Conservation (phyloP, 1,140 invertebrate species). For the Diploscapter pachys region DNA sequence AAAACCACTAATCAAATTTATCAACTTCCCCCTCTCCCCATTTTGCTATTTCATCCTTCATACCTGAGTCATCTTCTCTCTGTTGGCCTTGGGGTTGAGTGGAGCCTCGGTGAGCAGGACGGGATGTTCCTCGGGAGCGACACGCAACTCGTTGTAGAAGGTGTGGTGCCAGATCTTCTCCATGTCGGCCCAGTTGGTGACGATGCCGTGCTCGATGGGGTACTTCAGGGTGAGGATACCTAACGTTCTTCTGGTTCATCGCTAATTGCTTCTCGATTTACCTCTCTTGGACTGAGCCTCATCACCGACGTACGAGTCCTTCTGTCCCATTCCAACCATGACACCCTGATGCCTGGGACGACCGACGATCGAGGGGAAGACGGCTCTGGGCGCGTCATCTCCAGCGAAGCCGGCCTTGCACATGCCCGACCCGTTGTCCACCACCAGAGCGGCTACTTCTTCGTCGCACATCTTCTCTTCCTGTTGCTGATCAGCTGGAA, state of each 20-base stretch:
- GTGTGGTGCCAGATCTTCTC: slow-evolving; percentile 64
- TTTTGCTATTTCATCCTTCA: neutral
- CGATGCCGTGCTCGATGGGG: slow-evolving; percentile 65
- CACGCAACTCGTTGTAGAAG: slow-evolving; percentile 66
- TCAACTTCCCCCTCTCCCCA: neutral
- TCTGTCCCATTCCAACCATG: slow-evolving; percentile 62
- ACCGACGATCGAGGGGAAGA: slow-evolving; percentile 69
- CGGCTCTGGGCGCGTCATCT: slow-evolving; percentile 80
- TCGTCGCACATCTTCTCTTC: slow-evolving; percentile 46
- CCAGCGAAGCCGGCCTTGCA: slow-evolving; percentile 86
- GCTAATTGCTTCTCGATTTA: no score
- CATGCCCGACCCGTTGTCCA: slow-evolving; percentile 84
- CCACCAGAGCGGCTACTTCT: slow-evolving; percentile 69
- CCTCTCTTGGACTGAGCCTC: slow-evolving; percentile 60
- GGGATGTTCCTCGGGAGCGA: slow-evolving; percentile 64
- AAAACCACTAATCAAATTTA: neutral
- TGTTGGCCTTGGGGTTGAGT: slow-evolving; percentile 62
- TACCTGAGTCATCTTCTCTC: slow-evolving; percentile 58
- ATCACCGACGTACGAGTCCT: slow-evolving; percentile 64
- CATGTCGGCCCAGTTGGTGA: slow-evolving; percentile 66
- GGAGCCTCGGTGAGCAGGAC: slow-evolving; percentile 62
- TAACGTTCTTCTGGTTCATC: slow-evolving; percentile 58
- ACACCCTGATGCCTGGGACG: slow-evolving; percentile 64
- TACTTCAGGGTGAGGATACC: slow-evolving; percentile 64
- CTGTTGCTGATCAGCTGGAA: no score